Evolutionary conservation across 2,888 invertebrate species (phyloP).

Genomic region (Orthosia incerta): DNA sequence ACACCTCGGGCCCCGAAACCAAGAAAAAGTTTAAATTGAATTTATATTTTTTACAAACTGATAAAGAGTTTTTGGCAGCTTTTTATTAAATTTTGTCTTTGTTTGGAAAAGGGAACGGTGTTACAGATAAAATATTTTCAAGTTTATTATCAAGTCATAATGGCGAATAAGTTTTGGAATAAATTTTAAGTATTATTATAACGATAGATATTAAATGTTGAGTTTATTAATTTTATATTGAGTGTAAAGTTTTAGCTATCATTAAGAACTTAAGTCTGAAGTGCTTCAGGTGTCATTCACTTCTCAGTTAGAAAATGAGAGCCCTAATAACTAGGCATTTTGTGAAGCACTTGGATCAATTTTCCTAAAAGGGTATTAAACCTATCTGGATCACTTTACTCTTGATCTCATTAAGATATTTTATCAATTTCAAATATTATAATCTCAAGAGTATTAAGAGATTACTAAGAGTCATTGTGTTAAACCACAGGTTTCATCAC

Average conservation of each 20-base stretch:
- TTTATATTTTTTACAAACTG: conserved; percentile 52
- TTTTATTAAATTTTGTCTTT: conserved; percentile 48
- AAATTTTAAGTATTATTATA: conserved; percentile 22
- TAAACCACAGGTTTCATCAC: neutral
- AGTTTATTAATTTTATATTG: conserved; percentile 46
- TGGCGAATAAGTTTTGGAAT: conserved; percentile 38
- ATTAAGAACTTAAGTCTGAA: conserved; percentile 23
- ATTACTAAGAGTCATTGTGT: neutral
- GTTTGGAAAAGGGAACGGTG: conserved; percentile 29
- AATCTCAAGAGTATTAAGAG: too few relatives aligned
- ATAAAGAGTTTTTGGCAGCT: conserved; percentile 45
- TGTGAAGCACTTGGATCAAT: conserved; percentile 20
- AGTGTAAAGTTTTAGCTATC: conserved; percentile 37
- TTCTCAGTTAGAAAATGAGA: neutral
- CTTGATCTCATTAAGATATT: conserved; percentile 31
- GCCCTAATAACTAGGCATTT: neutral
- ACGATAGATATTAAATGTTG: conserved; percentile 16
- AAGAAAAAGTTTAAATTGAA: conserved; percentile 51
- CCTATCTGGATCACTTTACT: neutral
- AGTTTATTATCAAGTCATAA: conserved; percentile 34
- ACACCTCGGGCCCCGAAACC: conserved; percentile 73
- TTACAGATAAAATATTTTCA: conserved; percentile 47
- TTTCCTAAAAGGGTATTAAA: conserved; percentile 14
- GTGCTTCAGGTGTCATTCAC: conserved; percentile 12
- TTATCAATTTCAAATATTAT: conserved; percentile 8